These are phyloP conservation scores for Coregonus suidteri DNA, from an alignment of 2,797 vertebrate genomes.

Conservation along the genomic window DNA sequence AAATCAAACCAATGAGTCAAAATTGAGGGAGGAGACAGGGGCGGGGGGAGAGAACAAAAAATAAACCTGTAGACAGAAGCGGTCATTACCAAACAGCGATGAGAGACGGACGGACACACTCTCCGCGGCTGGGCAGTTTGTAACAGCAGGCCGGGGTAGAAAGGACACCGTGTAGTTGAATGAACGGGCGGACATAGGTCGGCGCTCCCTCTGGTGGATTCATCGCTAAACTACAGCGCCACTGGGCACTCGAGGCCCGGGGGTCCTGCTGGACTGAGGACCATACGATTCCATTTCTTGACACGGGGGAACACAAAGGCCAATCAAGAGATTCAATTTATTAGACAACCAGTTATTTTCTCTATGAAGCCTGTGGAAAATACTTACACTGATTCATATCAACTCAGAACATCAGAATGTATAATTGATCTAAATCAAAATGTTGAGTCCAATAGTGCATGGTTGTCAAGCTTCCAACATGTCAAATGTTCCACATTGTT, in stretches of 20 bases:
- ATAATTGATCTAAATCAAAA: neutral
- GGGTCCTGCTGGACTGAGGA: conserved; percentile 80
- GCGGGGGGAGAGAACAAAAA: conserved; percentile 2
- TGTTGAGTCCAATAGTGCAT: neutral
- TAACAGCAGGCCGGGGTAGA: conserved; percentile 7
- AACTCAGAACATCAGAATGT: neutral
- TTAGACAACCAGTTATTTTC: neutral
- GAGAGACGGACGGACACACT: conserved; percentile 10
- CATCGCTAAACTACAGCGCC: conserved; percentile 37
- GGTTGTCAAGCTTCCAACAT: neutral
- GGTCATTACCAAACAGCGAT: neutral
- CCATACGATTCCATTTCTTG: conserved; percentile 8
- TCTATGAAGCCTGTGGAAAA: neutral
- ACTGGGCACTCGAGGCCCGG: conserved; percentile 64
- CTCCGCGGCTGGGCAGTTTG: neutral
- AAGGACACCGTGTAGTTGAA: neutral
- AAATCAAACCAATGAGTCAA: neutral
- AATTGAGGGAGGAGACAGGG: conserved; percentile 14
- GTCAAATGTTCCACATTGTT: conserved; percentile 8
- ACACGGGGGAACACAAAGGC: conserved; percentile 6
- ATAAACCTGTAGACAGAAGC: conserved; percentile 22
- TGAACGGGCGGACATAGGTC: conserved; percentile 47
- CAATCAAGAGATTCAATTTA: neutral
- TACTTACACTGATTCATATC: neutral
- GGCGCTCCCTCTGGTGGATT: conserved; percentile 70